These are phyloP conservation scores for Hyposmocoma kahamanoa DNA, from an alignment of 1,140 invertebrate species.

Conservation along the genomic window DNA sequence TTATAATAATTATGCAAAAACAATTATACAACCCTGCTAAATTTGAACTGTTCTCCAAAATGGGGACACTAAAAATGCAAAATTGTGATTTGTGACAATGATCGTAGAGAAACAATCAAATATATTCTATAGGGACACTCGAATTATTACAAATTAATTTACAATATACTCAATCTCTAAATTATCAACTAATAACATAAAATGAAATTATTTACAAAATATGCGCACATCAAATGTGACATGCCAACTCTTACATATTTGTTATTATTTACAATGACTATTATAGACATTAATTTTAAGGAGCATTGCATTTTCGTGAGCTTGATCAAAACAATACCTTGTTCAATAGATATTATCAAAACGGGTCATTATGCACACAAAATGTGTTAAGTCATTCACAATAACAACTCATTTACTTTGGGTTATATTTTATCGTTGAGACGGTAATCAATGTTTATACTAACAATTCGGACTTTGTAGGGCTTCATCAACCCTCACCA, in stretches of 20 bases:
- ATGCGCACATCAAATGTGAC: conserved; percentile 53
- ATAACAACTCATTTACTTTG: neutral
- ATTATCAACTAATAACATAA: conserved; percentile 66
- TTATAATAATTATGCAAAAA: conserved; percentile 50
- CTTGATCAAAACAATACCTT: conserved; percentile 63
- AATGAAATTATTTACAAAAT: conserved; percentile 72
- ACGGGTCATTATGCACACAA: conserved; percentile 24
- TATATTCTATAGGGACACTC: conserved; percentile 62
- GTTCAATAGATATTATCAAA: conserved; percentile 39
- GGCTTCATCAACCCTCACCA: neutral
- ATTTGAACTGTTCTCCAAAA: conserved; percentile 48
- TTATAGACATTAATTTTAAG: conserved; percentile 59
- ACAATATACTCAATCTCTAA: conserved; percentile 72
- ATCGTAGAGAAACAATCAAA: conserved; percentile 59
- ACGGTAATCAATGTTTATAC: too few species aligned
- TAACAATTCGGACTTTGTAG: too few species aligned
- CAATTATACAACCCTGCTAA: conserved; percentile 49
- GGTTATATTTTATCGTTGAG: too few species aligned
- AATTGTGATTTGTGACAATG: conserved; percentile 73
- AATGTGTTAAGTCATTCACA: conserved; percentile 26
- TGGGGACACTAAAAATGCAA: conserved; percentile 53
- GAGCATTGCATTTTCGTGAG: conserved; percentile 63
- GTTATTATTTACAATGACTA: conserved; percentile 74
- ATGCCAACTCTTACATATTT: conserved; percentile 58
- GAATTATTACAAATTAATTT: conserved; percentile 70